Evolutionary conservation across 2,113 vertebrate genomes (phyloP).

Genomic region (Solenodon paradoxus): DNA sequence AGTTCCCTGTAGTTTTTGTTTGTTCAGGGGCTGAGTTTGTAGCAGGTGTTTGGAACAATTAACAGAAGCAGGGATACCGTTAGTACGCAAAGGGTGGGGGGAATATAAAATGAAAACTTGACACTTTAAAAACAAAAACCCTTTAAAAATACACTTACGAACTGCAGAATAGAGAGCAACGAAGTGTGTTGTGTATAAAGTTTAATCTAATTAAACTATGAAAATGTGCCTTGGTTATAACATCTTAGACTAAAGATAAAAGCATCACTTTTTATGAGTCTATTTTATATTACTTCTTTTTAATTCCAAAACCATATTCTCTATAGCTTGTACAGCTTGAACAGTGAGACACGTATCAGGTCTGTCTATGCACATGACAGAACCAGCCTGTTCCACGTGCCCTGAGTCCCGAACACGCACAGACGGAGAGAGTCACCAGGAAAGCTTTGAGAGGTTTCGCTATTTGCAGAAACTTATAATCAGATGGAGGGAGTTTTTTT

Average conservation of each 20-base stretch:
- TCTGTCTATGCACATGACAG: slow-evolving; percentile 31
- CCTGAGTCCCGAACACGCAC: neutral
- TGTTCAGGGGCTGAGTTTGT: slow-evolving; percentile 30
- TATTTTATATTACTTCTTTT: slow-evolving; percentile 9
- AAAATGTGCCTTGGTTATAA: neutral
- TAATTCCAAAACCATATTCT: neutral
- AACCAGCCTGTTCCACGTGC: slow-evolving; percentile 1
- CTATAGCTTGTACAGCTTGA: neutral
- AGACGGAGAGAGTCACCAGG: slow-evolving; percentile 34
- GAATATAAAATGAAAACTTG: slow-evolving; percentile 38
- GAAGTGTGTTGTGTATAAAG: neutral
- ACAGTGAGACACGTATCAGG: slow-evolving; percentile 18
- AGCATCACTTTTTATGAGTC: neutral
- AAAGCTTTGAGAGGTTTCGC: slow-evolving; percentile 37
- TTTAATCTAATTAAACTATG: slow-evolving; percentile 20
- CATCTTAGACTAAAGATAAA: neutral
- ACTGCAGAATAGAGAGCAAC: neutral
- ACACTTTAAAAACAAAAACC: slow-evolving; percentile 41
- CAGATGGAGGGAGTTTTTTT: slow-evolving; percentile 61
- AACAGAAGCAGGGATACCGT: slow-evolving; percentile 38
- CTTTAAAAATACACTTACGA: neutral
- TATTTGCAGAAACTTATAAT: slow-evolving; percentile 72
- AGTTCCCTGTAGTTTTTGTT: slow-evolving; percentile 62
- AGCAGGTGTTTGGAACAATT: slow-evolving; percentile 69
- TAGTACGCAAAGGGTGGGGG: neutral